Evolutionary conservation across 2,797 vertebrate genomes (phyloP), one percentile per base, ranked within the genome.

Genomic region (Sandelia bainsii): DNA sequence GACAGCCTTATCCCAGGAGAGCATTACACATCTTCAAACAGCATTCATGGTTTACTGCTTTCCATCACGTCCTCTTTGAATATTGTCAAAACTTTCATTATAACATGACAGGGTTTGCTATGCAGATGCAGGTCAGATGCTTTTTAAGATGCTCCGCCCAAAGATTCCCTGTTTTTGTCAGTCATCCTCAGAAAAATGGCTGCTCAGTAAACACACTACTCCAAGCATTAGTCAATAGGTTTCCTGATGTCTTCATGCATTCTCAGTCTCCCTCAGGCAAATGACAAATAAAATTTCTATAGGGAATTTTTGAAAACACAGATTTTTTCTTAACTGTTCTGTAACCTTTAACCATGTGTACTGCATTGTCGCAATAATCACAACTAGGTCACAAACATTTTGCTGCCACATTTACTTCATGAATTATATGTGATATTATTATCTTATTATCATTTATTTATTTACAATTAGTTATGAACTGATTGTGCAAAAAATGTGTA

Each of bases 41-140:
- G 59, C 81, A 82, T 87, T 71, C 70, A 74, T 53, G 83, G 72
- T 90, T 85, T 89, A 79, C 86, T 72, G 87, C 85, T 87, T 91
- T 92, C 85, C 81, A 93, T 92, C 91, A 92, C 72, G 80, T 85
- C 69, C 42, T 76, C 89, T 91, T 90, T 93, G 87, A 91, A 87
- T 88, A 67, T 82, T 87, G 91, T 93, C 92, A 89, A 91, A 91
- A 91, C 75, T 74, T 90, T 88, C 87, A 87, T 85, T 85, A 77
- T 79, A 87, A 90, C 83, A 79, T 82, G 86, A 87, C 74, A 65
- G 84, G 85, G 82, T 87, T 78, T 63, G 56, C 85, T 88, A 91
- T 88, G 84, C 88, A 93, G 91, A 93, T 92, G 80, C 76, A 58
- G 91, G 89, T 92, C 84, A 90, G 82, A 70, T 57, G 82, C 68